These are phyloP conservation scores for Pandemis corylana DNA, from an alignment of 2,888 invertebrate species.

Conservation along the genomic window DNA sequence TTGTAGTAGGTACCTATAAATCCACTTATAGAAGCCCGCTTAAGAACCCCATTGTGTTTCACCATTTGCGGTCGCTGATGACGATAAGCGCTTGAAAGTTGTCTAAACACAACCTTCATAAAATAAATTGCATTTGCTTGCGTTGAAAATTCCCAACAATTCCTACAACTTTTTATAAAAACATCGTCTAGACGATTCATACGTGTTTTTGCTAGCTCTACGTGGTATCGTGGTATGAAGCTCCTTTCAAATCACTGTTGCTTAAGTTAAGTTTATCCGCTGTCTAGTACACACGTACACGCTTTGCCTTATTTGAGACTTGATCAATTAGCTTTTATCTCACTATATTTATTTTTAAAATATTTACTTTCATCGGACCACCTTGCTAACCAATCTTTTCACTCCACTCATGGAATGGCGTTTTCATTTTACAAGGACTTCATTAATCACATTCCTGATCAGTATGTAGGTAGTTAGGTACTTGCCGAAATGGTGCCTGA, in stretches of 20 bases:
- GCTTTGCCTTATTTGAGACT: neutral
- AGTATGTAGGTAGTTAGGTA: no score
- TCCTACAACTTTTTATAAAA: conserved; percentile 18
- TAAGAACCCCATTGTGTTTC: conserved; percentile 33
- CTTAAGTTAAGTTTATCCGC: neutral
- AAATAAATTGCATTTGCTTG: conserved; percentile 40
- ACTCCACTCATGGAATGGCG: neutral
- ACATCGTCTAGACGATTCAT: conserved; percentile 38
- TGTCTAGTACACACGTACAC: no score
- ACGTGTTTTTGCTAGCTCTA: conserved; percentile 19
- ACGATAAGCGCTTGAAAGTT: conserved; percentile 41
- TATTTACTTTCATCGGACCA: no score
- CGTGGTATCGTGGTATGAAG: conserved; percentile 5
- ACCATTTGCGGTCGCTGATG: conserved; percentile 38
- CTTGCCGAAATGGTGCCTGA: neutral
- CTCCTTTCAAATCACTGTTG: neutral
- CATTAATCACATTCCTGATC: neutral
- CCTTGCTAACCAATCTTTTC: neutral
- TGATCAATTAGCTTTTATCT: no score
- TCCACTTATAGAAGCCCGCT: conserved; percentile 30
- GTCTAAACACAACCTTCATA: conserved; percentile 40
- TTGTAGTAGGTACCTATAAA: neutral
- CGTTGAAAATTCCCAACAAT: conserved; percentile 34
- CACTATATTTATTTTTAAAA: no score
- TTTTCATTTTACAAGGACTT: neutral